Conservation (phyloP, 2,797 vertebrate genomes). For the Chloroceryle inda region DNA sequence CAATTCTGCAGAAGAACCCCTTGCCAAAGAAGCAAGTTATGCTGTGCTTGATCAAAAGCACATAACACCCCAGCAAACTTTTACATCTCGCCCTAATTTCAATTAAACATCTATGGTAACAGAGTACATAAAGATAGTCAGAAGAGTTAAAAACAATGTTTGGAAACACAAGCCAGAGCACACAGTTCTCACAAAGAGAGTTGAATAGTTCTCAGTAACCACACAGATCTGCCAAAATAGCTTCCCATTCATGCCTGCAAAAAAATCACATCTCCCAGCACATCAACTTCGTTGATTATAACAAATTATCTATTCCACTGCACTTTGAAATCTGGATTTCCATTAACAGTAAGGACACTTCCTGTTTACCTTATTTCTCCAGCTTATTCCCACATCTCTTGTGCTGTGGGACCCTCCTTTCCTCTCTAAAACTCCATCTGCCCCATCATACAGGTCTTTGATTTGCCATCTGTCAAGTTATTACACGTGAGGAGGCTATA, state of each 20-base stretch:
- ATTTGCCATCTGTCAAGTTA: neutral
- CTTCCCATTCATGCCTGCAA: neutral
- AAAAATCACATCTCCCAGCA: neutral
- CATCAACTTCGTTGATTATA: neutral
- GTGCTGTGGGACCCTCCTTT: neutral
- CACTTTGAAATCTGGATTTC: neutral
- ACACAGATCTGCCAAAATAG: neutral
- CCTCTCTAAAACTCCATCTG: neutral
- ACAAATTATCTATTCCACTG: neutral
- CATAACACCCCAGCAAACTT: neutral
- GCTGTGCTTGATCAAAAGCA: neutral
- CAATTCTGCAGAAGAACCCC: neutral
- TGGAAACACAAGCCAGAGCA: neutral
- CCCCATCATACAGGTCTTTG: neutral
- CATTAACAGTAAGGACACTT: neutral
- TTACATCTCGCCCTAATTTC: neutral
- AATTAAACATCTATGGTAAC: neutral
- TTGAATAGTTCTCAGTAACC: neutral
- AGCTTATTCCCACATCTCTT: neutral
- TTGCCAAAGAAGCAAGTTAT: neutral
- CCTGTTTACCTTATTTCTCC: neutral
- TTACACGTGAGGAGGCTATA: neutral
- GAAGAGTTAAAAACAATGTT: neutral
- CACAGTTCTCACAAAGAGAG: neutral
- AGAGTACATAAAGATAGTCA: neutral